Evolutionary conservation across 1,140 invertebrate species (phyloP).

Genomic region (Mylabris phalerata): DNA sequence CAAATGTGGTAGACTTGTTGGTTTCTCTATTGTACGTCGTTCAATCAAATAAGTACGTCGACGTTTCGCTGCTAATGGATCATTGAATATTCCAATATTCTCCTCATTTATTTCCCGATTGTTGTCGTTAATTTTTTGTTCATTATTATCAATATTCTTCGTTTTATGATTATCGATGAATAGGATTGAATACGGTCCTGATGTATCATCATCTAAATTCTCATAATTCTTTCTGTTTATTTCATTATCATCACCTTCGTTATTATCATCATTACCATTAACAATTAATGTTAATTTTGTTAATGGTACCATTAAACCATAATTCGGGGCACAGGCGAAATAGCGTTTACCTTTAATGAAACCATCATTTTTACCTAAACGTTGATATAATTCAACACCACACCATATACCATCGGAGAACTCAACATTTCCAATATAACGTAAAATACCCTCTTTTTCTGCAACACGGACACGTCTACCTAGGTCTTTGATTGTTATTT

Average conservation of each 20-base stretch:
- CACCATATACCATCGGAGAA: slow-evolving; percentile 56
- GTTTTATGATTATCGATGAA: slow-evolving; percentile 44
- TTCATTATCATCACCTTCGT: not conserved
- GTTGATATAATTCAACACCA: slow-evolving; percentile 54
- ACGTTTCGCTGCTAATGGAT: slow-evolving; percentile 16
- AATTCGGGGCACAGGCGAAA: slow-evolving; percentile 45
- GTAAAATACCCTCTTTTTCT: slow-evolving; percentile 47
- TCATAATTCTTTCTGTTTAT: slow-evolving; percentile 5
- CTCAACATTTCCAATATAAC: slow-evolving; percentile 51
- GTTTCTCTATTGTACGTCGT: slow-evolving; percentile 6
- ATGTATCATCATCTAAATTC: slow-evolving; percentile 22
- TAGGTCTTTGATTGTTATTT: slow-evolving; percentile 37
- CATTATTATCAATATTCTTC: slow-evolving; percentile 1
- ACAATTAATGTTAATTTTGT: slow-evolving; percentile 38
- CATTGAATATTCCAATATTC: not conserved
- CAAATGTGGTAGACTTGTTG: not conserved
- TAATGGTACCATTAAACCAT: slow-evolving; percentile 49
- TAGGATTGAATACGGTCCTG: slow-evolving; percentile 50
- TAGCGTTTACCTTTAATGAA: slow-evolving; percentile 51
- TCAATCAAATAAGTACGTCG: slow-evolving; percentile 4
- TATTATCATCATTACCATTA: not conserved
- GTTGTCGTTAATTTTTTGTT: not conserved
- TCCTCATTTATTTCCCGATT: not conserved
- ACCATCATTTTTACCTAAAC: slow-evolving; percentile 58
- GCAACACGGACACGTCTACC: slow-evolving; percentile 49